phyloP scores from a whole-genome alignment of 2,113 vertebrate genomes.

The Corydoras maculifer region DNA sequence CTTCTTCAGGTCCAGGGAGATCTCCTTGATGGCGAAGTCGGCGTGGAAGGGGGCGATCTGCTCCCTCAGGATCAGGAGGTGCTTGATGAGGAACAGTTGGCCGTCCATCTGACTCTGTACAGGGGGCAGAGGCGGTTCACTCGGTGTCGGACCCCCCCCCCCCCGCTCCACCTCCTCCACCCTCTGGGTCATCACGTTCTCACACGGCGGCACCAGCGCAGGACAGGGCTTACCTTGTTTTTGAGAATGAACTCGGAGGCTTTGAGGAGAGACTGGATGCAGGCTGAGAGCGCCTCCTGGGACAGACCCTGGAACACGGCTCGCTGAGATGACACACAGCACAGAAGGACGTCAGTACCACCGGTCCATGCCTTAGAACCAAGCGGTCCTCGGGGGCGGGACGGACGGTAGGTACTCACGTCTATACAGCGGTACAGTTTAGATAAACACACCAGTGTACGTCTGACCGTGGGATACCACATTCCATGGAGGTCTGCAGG shows the following conservation, averaged over 20 bases:
- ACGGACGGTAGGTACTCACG: conserved; percentile 61
- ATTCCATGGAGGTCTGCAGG: conserved; percentile 94
- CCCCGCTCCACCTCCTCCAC: not conserved
- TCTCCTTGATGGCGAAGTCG: conserved; percentile 99
- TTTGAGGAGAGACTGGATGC: conserved; percentile 89
- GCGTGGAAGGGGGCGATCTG: conserved; percentile 99
- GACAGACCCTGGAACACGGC: conserved; percentile 96
- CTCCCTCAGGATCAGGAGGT: conserved; percentile 97
- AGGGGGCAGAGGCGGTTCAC: conserved; percentile 3
- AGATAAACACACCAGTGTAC: conserved; percentile 93
- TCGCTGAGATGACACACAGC: conserved; percentile 65
- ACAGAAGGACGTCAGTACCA: too few relatives aligned
- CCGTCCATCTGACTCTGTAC: conserved; percentile 86
- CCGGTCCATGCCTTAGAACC: too few relatives aligned
- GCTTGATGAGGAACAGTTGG: conserved; percentile 98
- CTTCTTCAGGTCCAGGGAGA: conserved; percentile 99
- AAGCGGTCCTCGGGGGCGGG: too few relatives aligned
- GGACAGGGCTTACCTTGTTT: conserved; percentile 81
- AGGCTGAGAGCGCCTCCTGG: conserved; percentile 94
- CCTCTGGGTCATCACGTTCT: not conserved
- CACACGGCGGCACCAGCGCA: too few relatives aligned
- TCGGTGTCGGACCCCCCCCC: too few relatives aligned
- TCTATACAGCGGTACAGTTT: conserved; percentile 98
- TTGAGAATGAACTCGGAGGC: conserved; percentile 89
- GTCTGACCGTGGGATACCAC: conserved; percentile 97